These are phyloP conservation scores for Notolabrus celidotus DNA, from an alignment of 2,797 vertebrate species.

Conservation along the genomic window DNA sequence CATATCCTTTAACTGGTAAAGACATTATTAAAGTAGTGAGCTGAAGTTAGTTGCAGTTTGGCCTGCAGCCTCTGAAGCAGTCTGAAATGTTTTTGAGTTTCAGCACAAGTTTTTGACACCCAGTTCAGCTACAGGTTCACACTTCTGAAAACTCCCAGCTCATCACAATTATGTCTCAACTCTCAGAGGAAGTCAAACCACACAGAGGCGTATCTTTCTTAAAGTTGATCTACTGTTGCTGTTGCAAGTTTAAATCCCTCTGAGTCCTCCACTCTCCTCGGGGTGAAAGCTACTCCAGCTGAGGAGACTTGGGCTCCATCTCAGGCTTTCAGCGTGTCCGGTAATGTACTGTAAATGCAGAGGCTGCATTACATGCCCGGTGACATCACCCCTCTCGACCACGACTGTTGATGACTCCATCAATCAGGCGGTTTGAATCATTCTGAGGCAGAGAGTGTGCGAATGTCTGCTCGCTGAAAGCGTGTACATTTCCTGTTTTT, in stretches of 20 bases:
- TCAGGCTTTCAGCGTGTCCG: conserved; percentile 35
- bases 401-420: conserved; percentile 27
- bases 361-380: conserved; percentile 46
- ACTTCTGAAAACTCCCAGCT: no score
- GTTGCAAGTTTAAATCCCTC: neutral
- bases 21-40: no score
- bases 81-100: neutral
- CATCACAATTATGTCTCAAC: no score
- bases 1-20: no score
- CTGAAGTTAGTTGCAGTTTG: no score
- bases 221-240: neutral
- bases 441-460: conserved; percentile 1
- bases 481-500: conserved; percentile 25
- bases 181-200: neutral
- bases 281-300: conserved; percentile 4
- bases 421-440: conserved; percentile 18
- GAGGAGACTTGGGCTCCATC: conserved; percentile 15
- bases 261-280: neutral
- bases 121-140: no score
- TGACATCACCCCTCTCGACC: conserved; percentile 43
- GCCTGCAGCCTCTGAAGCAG: no score
- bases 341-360: conserved; percentile 55
- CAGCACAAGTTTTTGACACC: no score
- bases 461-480: conserved; percentile 1
- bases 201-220: neutral